These are phyloP conservation scores for Yponomeuta evonymella DNA, from an alignment of 2,888 invertebrate species.

Conservation along the genomic window DNA sequence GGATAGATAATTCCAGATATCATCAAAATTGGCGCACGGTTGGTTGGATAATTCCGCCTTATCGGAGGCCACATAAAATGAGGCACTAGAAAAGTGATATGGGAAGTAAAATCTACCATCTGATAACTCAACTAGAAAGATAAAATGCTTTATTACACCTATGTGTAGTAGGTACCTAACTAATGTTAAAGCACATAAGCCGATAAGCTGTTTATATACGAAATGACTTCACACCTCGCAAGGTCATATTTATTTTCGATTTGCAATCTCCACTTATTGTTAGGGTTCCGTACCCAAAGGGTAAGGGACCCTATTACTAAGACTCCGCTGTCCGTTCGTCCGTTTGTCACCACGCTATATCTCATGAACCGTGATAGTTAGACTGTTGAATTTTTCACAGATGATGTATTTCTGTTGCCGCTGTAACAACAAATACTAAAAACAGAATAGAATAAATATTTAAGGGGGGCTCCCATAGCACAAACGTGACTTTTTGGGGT, in stretches of 20 bases:
- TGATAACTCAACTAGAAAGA: slow-evolving; percentile 9
- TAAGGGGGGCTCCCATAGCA: too few relatives aligned
- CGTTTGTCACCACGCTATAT: too few relatives aligned
- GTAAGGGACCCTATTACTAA: too few relatives aligned
- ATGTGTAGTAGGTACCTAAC: neutral
- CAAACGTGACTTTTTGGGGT: too few relatives aligned
- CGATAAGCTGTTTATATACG: neutral
- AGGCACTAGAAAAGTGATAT: slow-evolving; percentile 14
- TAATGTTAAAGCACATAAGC: neutral
- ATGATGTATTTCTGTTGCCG: too few relatives aligned
- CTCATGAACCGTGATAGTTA: too few relatives aligned
- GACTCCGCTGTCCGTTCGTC: too few relatives aligned
- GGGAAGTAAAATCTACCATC: slow-evolving; percentile 13
- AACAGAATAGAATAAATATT: too few relatives aligned
- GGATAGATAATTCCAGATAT: slow-evolving; percentile 20
- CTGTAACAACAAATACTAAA: too few relatives aligned
- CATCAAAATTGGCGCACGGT: slow-evolving; percentile 23
- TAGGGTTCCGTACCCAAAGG: too few relatives aligned
- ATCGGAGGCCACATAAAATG: slow-evolving; percentile 21
- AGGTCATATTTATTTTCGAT: neutral
- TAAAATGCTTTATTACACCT: slow-evolving; percentile 4
- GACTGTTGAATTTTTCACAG: too few relatives aligned
- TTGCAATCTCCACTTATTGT: neutral
- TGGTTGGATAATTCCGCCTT: slow-evolving; percentile 25
- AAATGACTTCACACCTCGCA: neutral